A percentile compares a stretch with the other conserved stretches of the same genome.
Conservation (phyloP, 2,797 vertebrate genomes). For the Glyptemys insculpta region DNA sequence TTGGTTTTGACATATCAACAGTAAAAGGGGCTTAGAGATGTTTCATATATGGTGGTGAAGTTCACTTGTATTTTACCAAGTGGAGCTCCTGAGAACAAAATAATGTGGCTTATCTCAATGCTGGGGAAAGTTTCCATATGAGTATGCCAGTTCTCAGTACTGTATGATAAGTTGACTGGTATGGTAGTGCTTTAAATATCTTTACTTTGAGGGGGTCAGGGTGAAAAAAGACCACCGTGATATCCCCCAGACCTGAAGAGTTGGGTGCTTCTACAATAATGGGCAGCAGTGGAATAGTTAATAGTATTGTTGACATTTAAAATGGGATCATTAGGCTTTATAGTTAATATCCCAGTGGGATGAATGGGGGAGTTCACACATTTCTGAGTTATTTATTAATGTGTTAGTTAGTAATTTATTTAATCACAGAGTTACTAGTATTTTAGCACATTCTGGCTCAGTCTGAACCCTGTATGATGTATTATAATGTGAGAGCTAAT, state of each 20-base stretch:
- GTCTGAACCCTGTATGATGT: neutral
- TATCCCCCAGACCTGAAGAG: fast-evolving
- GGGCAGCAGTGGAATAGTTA: neutral
- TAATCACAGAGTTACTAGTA: neutral
- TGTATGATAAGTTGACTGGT: fast-evolving
- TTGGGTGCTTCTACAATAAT: neutral
- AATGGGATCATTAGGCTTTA: neutral
- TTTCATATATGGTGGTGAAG: neutral
- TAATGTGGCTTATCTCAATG: neutral
- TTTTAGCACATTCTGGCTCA: neutral
- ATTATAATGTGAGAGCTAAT: neutral
- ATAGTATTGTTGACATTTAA: neutral
- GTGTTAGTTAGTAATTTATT: neutral
- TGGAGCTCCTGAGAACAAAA: neutral
- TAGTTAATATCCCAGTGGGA: neutral
- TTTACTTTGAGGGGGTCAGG: fast-evolving
- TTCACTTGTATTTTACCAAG: neutral
- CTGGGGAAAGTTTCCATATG: neutral
- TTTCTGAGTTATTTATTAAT: neutral
- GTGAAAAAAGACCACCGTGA: neutral
- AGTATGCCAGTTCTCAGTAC: fast-evolving
- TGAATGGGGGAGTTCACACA: neutral
- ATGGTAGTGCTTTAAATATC: neutral
- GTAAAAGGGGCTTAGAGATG: neutral
- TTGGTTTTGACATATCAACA: neutral